phyloP scores from a whole-genome alignment of 2,888 invertebrate genomes.

The Hetaerina titia region DNA sequence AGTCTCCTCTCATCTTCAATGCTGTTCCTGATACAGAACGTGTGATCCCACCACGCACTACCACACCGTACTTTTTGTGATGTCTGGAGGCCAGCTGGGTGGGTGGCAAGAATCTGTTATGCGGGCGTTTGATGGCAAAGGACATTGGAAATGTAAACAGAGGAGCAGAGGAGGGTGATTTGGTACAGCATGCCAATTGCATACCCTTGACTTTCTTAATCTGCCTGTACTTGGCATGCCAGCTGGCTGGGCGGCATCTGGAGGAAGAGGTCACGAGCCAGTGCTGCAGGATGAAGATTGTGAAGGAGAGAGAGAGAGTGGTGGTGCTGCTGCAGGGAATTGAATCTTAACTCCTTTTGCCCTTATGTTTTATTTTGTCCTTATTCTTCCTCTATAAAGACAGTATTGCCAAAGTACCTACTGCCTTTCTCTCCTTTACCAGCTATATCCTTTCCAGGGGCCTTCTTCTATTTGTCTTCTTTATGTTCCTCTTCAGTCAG shows the following conservation, averaged over 20 bases:
- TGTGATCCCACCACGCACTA: constrained; percentile 94
- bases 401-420: constrained; percentile 67
- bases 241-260: constrained; percentile 19
- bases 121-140: constrained; percentile 23
- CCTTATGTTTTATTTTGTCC: constrained; percentile 56
- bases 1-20: constrained; percentile 91
- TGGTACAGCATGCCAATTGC: constrained; percentile 21
- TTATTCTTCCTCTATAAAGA: constrained; percentile 62
- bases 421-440: constrained; percentile 60
- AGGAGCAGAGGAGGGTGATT: constrained; percentile 58
- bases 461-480: background rate
- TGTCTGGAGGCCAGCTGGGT: constrained; percentile 64
- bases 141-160: constrained; percentile 17
- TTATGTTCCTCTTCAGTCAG: constrained; percentile 45
- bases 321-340: constrained; percentile 45
- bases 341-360: constrained; percentile 61
- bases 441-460: constrained; percentile 32
- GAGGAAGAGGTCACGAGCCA: background rate
- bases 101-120: constrained; percentile 15
- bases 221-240: constrained; percentile 21
- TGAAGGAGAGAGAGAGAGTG: background rate
- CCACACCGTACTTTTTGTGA: constrained; percentile 98
- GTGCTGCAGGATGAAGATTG: constrained; percentile 34
- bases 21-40: constrained; percentile 97
- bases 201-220: constrained; percentile 42